Percentiles rank a stretch among this genome's conserved stretches.
phyloP scores from a whole-genome alignment of 2,797 vertebrate genomes.

The Uromys caudimaculatus region DNA sequence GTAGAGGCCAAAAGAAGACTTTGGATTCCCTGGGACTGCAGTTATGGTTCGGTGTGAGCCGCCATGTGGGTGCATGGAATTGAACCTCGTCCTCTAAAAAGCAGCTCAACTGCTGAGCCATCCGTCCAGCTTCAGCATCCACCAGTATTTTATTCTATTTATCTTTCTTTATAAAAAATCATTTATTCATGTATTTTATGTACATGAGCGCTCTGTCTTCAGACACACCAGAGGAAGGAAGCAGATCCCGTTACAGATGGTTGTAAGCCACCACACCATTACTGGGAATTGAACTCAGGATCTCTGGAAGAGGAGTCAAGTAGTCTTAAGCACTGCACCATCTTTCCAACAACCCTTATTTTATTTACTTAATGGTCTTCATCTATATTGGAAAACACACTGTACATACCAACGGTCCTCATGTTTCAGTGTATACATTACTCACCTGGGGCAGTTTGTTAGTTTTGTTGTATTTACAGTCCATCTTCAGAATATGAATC shows the following conservation, averaged over 20 bases:
- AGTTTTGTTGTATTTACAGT: not conserved
- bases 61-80: not conserved
- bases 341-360: not conserved
- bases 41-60: not conserved
- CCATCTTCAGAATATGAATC: not conserved
- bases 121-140: not conserved
- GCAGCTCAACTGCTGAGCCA: not conserved
- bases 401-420: not conserved
- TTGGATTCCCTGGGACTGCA: not conserved
- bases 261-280: not conserved
- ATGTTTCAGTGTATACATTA: not conserved
- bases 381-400: not conserved
- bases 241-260: not conserved
- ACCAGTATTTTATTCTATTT: not conserved
- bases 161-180: not conserved
- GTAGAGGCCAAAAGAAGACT: not conserved
- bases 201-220: not conserved
- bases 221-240: not conserved
- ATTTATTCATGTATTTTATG: not conserved
- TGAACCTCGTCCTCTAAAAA: not conserved
- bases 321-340: not conserved
- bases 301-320: not conserved
- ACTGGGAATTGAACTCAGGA: not conserved
- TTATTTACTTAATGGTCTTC: not conserved
- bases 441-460: slow-evolving; percentile 9